Conservation (phyloP, 2,797 vertebrate genomes). For the Hephaestus fuliginosus region DNA sequence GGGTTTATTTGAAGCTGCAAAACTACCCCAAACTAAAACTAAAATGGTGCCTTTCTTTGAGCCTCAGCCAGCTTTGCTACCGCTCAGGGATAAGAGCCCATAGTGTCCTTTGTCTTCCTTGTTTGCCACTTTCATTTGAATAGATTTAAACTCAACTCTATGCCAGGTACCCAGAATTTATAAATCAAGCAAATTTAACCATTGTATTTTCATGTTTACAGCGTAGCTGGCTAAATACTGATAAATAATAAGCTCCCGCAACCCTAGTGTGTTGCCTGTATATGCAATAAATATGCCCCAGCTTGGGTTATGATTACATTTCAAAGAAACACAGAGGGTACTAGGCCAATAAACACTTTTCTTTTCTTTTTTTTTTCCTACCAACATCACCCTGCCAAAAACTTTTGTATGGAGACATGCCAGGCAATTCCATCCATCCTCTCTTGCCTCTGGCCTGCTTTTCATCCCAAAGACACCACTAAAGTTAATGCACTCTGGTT, state of each 20-base stretch:
- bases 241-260: constrained; percentile 66
- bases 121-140: constrained; percentile 62
- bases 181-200: constrained; percentile 60
- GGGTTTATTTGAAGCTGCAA: constrained; percentile 41
- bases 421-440: constrained; percentile 69
- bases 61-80: constrained; percentile 37
- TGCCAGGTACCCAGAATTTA: constrained; percentile 45
- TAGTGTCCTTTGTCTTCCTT: constrained; percentile 41
- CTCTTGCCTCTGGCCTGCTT: constrained; percentile 64
- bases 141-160: constrained; percentile 48
- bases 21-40: constrained; percentile 36
- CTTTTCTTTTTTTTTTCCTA: constrained; percentile 54
- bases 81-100: constrained; percentile 6
- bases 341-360: constrained; percentile 78
- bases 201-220: constrained; percentile 61
- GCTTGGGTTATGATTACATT: constrained; percentile 78
- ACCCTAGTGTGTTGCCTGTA: constrained; percentile 57
- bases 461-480: constrained; percentile 63
- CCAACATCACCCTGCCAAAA: constrained; percentile 65
- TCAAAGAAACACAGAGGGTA: constrained; percentile 69
- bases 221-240: constrained; percentile 60
- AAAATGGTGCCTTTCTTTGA: constrained; percentile 34
- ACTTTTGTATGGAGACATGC: constrained; percentile 67
- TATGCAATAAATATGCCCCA: constrained; percentile 76
- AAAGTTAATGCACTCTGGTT: constrained; percentile 53